Percentiles rank a stretch among this genome's conserved stretches.
Evolutionary conservation across 2,888 invertebrate species (phyloP).

Genomic region (Aradus depressus): DNA sequence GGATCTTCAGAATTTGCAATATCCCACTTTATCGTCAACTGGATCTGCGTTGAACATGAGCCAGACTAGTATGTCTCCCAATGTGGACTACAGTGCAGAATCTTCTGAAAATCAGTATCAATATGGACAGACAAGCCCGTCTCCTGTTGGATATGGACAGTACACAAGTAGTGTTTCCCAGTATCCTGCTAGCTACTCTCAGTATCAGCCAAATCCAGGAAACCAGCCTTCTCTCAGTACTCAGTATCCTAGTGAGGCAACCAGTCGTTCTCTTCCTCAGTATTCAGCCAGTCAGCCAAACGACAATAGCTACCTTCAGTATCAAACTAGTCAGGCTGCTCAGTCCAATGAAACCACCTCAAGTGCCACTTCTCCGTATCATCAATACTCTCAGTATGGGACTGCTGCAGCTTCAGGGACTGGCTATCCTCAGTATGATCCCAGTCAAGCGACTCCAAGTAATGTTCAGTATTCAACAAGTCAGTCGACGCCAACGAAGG

Average conservation of each 20-base stretch:
- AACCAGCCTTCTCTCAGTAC: neutral
- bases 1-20: constrained; percentile 12
- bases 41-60: neutral
- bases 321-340: too few species aligned
- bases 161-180: constrained; percentile 6
- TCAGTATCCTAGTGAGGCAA: neutral
- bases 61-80: constrained; percentile 1
- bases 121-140: constrained; percentile 1
- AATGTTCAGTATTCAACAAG: too few species aligned
- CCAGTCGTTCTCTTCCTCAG: neutral
- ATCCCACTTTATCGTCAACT: constrained; percentile 1
- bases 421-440: too few species aligned
- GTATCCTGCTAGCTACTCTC: neutral
- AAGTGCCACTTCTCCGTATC: neutral
- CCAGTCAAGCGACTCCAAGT: too few species aligned
- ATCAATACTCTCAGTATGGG: constrained; percentile 1
- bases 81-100: neutral
- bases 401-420: too few species aligned
- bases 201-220: neutral
- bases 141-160: neutral
- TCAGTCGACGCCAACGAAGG: too few species aligned
- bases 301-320: neutral
- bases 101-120: neutral
- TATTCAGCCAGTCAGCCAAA: neutral
- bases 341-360: neutral